Evolutionary conservation across 1,140 invertebrate genomes (phyloP).

Genomic region (Lordiphosa collinella): DNA sequence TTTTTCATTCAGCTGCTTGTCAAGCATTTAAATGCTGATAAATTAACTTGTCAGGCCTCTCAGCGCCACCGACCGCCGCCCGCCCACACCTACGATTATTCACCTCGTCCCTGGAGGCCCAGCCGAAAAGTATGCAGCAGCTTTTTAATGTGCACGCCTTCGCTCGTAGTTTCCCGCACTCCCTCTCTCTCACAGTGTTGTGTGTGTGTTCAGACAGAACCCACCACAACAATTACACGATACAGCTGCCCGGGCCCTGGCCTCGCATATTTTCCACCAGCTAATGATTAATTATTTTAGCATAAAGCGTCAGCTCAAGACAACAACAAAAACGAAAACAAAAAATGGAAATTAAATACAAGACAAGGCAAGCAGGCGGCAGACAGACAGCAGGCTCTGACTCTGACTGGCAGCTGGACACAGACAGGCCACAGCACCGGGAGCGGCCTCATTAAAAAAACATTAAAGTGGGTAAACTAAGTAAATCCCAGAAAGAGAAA

Average conservation of each 20-base stretch:
- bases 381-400: not conserved
- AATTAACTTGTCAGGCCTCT: constrained; percentile 61
- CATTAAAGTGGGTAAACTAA: constrained; percentile 60
- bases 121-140: constrained; percentile 49
- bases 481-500: constrained; percentile 3
- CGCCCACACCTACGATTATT: not conserved
- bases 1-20: constrained; percentile 39
- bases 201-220: not conserved
- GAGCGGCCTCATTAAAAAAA: constrained; percentile 67
- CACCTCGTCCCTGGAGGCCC: not conserved
- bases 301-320: constrained; percentile 76
- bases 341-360: constrained; percentile 70
- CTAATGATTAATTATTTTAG: constrained; percentile 78
- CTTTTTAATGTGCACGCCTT: constrained; percentile 55
- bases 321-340: too few relatives aligned
- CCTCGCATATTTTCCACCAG: constrained; percentile 64
- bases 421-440: constrained; percentile 30
- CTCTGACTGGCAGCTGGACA: constrained; percentile 20
- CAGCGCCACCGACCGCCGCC: not conserved
- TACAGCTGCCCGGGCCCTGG: constrained; percentile 40
- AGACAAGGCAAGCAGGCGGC: constrained; percentile 34
- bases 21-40: constrained; percentile 74
- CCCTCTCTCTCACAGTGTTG: too few relatives aligned
- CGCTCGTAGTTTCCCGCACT: too few relatives aligned
- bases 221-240: constrained; percentile 67